phyloP scores from a whole-genome alignment of 2,797 vertebrate genomes.

The Chrysocyon brachyurus region DNA sequence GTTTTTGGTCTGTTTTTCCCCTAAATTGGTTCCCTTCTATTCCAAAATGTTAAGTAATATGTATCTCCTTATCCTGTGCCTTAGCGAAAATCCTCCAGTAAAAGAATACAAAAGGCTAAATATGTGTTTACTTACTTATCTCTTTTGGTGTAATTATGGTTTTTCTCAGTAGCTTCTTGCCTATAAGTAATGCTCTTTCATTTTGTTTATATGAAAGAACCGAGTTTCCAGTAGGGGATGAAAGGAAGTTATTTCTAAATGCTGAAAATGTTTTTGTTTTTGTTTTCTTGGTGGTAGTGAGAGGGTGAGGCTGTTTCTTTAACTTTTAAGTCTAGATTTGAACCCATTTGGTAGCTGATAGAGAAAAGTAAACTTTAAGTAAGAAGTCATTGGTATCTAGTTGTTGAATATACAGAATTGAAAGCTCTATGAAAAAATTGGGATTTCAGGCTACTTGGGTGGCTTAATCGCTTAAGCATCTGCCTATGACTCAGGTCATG shows the following conservation, averaged over 20 bases:
- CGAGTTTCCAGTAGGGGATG: background rate
- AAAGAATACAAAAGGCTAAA: constrained; percentile 52
- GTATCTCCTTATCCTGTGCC: background rate
- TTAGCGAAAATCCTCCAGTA: constrained; percentile 45
- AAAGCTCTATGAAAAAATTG: background rate
- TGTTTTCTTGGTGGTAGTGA: constrained; percentile 48
- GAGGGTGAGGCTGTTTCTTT: constrained; percentile 1
- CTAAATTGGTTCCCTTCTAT: background rate
- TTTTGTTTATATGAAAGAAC: constrained; percentile 64
- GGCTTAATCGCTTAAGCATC: too few species aligned
- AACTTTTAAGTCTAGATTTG: constrained; percentile 33
- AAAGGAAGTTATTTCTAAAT: constrained; percentile 49
- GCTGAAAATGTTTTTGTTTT: background rate
- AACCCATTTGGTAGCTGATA: constrained; percentile 9
- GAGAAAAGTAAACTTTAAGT: constrained; percentile 35
- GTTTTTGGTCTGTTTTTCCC: constrained; percentile 15
- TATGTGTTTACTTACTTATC: constrained; percentile 31
- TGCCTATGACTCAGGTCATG: too few species aligned
- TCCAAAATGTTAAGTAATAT: constrained; percentile 45
- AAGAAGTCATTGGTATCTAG: background rate
- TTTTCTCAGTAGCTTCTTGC: constrained; percentile 52
- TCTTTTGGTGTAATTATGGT: constrained; percentile 65
- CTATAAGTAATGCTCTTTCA: constrained; percentile 21
- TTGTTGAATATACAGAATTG: background rate
- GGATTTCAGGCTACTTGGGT: background rate